Base-by-base conservation (phyloP, 2,888 invertebrate species). In the Charanyca ferruginea region DNA sequence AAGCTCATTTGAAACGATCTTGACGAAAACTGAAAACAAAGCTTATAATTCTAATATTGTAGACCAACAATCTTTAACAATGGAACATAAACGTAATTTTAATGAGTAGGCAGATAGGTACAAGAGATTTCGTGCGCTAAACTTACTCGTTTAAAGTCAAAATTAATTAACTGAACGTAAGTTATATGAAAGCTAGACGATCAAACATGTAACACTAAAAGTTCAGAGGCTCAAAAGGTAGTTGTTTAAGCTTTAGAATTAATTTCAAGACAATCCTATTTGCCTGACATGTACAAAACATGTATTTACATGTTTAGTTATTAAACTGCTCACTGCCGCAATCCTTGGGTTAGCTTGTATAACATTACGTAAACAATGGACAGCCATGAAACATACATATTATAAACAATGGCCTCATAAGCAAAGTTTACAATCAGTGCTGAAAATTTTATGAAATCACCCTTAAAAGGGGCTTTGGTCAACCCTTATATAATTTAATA, bases 251-350 rank as follows among this genome's bases (percentile, higher is more conserved):
- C 32, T 44, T 47, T 6, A 45, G 6, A 65, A 78, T 44, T 51
- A 63, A 67, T 74, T 57, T 49, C 55, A 59, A 69, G 48, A 62
- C 49, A 58, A 58, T 47, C 41, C 41, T n/a, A 35, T 61, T 61
- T 45, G 28, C 35, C 28, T 52, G 45, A 61, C 41, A 55, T 44
- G 6, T 54, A 63, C 44, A 55, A 41, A 64, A 68, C 49, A 42
- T 35, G 45, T 58, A 54, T 61, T 54, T 51, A 58, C 69, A 65
- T 38, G 63, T 47, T 68, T 68, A 64, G 22, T 65, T 74, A 74
- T 61, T 54, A 54, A 65, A 61, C 48, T 54, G 41, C 68, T 57
- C 47, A 64, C 41, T 49, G 20, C 47, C 25, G 5, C 38, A 61
- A 38, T 47, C 42, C 60, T 57, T n/a, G 35, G 42, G 35, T 38